These are phyloP conservation scores for Ceriagrion tenellum DNA, from an alignment of 2,888 invertebrate species.

Conservation along the genomic window DNA sequence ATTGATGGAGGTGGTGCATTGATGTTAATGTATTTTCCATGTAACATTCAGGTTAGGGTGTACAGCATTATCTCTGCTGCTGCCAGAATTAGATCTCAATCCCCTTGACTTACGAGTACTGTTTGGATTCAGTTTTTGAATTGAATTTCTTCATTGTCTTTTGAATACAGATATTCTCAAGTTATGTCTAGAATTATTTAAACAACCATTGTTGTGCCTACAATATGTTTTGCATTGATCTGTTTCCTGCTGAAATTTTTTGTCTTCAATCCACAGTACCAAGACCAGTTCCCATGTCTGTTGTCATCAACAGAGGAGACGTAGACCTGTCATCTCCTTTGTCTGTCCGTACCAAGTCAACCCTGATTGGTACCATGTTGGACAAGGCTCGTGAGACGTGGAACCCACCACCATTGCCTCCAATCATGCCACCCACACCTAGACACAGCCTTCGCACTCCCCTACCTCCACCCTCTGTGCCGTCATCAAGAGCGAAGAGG, in stretches of 20 bases:
- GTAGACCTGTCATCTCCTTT: slow-evolving; percentile 71
- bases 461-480: background rate
- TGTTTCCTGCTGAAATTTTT: background rate
- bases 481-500: slow-evolving; percentile 40
- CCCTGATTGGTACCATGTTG: slow-evolving; percentile 78
- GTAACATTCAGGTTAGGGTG: too few species aligned
- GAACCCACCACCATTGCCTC: slow-evolving; percentile 75
- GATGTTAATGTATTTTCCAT: too few species aligned
- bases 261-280: slow-evolving; percentile 77
- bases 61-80: too few species aligned
- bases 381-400: slow-evolving; percentile 79
- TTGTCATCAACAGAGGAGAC: slow-evolving; percentile 79
- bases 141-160: too few species aligned
- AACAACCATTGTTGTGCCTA: too few species aligned
- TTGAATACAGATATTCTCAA: too few species aligned
- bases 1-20: too few species aligned
- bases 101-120: too few species aligned
- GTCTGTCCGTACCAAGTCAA: slow-evolving; percentile 79
- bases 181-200: too few species aligned
- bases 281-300: slow-evolving; percentile 82
- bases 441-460: slow-evolving; percentile 71
- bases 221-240: too few species aligned
- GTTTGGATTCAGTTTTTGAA: too few species aligned
- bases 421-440: slow-evolving; percentile 75
- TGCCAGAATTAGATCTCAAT: too few species aligned